A percentile compares a stretch with the other conserved stretches of the same genome.
phyloP scores from a whole-genome alignment of 37 sponge, comb jelly and placozoan species.

The Beroe ovata region DNA sequence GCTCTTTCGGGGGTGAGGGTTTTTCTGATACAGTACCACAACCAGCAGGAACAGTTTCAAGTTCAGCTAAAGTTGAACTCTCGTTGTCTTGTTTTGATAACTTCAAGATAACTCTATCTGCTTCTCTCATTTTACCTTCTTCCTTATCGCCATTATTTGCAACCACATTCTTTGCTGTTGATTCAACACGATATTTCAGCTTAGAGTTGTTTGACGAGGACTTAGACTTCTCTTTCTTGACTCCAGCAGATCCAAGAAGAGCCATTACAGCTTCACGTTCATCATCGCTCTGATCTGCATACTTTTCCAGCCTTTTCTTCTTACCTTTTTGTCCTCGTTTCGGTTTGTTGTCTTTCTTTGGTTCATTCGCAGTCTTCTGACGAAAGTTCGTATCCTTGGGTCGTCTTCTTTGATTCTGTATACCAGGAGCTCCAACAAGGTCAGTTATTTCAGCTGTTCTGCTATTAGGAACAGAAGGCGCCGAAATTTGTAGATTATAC shows the following conservation, averaged over 20 bases:
- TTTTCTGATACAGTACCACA: background rate
- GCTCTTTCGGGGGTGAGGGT: background rate
- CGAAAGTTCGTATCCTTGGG: slow-evolving; percentile 23
- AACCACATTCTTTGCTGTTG: slow-evolving; percentile 62
- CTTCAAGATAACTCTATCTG: slow-evolving; percentile 10
- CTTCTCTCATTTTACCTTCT: background rate
- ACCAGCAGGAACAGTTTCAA: background rate
- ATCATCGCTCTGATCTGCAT: slow-evolving; percentile 92
- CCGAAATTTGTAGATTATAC: slow-evolving; percentile 53
- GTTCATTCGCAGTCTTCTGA: background rate
- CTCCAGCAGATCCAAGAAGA: slow-evolving; percentile 68
- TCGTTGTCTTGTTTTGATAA: background rate
- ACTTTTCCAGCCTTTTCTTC: slow-evolving; percentile 81
- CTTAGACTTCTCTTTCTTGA: slow-evolving; percentile 10
- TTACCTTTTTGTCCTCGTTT: slow-evolving; percentile 84
- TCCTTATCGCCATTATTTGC: background rate
- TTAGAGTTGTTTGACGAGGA: slow-evolving; percentile 17
- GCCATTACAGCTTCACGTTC: slow-evolving; percentile 79
- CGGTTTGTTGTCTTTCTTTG: slow-evolving; percentile 30
- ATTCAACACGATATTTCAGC: background rate
- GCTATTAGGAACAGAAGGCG: background rate
- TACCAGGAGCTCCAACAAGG: slow-evolving; percentile 43
- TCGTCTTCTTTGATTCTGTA: background rate
- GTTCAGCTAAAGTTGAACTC: background rate
- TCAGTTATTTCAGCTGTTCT: background rate